Evolutionary conservation across 2,888 invertebrate genomes (phyloP).

Genomic region (Thumatha senex): DNA sequence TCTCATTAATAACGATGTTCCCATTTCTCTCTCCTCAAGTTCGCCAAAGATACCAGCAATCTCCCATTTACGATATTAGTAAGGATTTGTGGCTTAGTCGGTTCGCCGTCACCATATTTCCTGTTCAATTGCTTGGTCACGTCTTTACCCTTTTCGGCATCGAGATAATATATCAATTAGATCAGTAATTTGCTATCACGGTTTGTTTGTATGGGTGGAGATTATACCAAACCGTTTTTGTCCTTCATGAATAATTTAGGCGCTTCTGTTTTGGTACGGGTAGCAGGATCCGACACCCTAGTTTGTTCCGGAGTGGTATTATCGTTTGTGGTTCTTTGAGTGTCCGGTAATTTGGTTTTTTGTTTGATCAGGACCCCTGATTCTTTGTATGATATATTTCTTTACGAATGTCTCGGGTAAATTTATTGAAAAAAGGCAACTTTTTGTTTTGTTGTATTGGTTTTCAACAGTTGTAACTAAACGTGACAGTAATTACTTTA

Average conservation of each 20-base stretch:
- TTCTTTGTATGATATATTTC: constrained; percentile 2
- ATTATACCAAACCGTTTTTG: constrained; percentile 27
- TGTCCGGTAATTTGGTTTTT: constrained; percentile 14
- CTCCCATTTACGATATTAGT: too few relatives aligned
- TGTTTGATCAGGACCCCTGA: constrained; percentile 9
- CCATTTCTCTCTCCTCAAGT: too few relatives aligned
- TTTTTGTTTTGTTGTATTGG: background rate
- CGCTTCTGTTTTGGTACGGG: constrained; percentile 18
- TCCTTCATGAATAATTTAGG: constrained; percentile 33
- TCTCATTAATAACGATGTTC: too few relatives aligned
- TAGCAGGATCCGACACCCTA: background rate
- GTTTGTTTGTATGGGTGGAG: constrained; percentile 27
- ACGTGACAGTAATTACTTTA: too few relatives aligned
- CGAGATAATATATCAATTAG: constrained; percentile 43
- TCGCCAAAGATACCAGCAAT: too few relatives aligned
- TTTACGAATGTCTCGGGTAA: background rate
- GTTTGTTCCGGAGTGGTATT: constrained; percentile 15
- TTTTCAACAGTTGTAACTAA: background rate
- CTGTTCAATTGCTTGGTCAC: constrained; percentile 4
- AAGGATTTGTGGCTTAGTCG: too few relatives aligned
- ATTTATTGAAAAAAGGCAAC: background rate
- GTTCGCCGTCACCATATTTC: background rate
- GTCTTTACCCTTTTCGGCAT: constrained; percentile 21
- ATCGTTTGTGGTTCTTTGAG: constrained; percentile 22
- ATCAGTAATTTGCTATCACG: constrained; percentile 33